Percentiles rank a stretch among this genome's conserved stretches.
Conservation (phyloP, 30 jellyfish, hydroid and myxozoan genomes). For the Morbakka virulenta region DNA sequence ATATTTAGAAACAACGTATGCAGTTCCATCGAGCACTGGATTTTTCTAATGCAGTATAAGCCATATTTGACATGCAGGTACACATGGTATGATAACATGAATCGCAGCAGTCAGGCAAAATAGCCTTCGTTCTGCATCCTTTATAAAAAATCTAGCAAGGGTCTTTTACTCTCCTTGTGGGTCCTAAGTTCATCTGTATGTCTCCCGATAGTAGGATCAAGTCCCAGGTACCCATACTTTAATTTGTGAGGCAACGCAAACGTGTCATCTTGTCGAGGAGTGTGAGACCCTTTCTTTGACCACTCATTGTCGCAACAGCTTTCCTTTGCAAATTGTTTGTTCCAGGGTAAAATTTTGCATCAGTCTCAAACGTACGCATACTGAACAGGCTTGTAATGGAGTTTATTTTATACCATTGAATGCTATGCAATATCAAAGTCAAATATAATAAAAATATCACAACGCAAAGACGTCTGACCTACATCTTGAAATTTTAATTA, state of each 20-base stretch:
- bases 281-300: constrained; percentile 50
- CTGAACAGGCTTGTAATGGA: constrained; percentile 48
- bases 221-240: constrained; percentile 46
- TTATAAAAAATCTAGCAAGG: constrained; percentile 34
- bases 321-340: constrained; percentile 42
- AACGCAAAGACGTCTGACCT: constrained; percentile 52
- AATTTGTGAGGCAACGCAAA: constrained; percentile 45
- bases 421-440: constrained; percentile 49
- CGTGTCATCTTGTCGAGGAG: constrained; percentile 43
- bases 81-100: constrained; percentile 45
- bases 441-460: constrained; percentile 25
- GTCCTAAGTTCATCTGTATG: constrained; percentile 43
- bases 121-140: too few species aligned
- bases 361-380: constrained; percentile 48
- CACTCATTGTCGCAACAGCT: constrained; percentile 34
- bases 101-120: constrained; percentile 36
- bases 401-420: constrained; percentile 27
- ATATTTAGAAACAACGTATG: constrained; percentile 8
- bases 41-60: constrained; percentile 29
- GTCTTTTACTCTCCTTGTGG: constrained; percentile 43
- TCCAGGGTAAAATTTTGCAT: constrained; percentile 54
- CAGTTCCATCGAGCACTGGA: too few species aligned
- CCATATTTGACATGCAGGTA: constrained; percentile 28
- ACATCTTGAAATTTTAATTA: too few species aligned
- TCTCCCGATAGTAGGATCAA: constrained; percentile 46